Evolutionary conservation across 2,888 invertebrate genomes (phyloP).

Genomic region (Junonia oenone): DNA sequence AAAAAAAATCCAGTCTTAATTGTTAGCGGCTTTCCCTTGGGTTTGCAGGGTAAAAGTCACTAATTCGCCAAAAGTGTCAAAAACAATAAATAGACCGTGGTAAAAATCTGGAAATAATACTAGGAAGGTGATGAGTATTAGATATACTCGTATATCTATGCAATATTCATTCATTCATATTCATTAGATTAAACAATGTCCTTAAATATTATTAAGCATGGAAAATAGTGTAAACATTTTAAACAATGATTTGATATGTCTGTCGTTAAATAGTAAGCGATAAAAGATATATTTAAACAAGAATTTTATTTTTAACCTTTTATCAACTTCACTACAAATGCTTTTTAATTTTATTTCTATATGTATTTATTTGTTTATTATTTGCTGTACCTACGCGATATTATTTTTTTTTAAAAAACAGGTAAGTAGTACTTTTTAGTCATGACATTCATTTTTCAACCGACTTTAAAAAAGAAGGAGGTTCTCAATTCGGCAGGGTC

Average conservation of each 20-base stretch:
- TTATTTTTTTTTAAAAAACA: background rate
- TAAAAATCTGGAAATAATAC: too few relatives aligned
- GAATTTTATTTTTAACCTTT: constrained; percentile 50
- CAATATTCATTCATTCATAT: background rate
- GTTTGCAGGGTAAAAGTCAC: too few relatives aligned
- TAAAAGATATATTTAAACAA: constrained; percentile 45
- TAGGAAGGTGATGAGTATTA: too few relatives aligned
- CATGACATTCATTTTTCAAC: too few relatives aligned
- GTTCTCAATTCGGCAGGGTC: too few relatives aligned
- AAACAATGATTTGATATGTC: constrained; percentile 8
- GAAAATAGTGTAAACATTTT: background rate
- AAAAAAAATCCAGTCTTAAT: too few relatives aligned
- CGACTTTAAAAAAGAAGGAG: too few relatives aligned
- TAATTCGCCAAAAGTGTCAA: too few relatives aligned
- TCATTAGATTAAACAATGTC: background rate
- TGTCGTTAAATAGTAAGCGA: constrained; percentile 14
- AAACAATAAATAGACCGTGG: too few relatives aligned
- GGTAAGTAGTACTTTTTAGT: too few relatives aligned
- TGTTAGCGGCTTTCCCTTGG: too few relatives aligned
- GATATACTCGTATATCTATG: too few relatives aligned
- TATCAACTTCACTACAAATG: constrained; percentile 28
- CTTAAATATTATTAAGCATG: background rate
- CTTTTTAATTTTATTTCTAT: constrained; percentile 1
- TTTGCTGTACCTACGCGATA: background rate
- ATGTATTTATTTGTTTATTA: background rate